A percentile compares a stretch with the other conserved stretches of the same genome.
These are phyloP conservation scores for Julus scanicus DNA, from an alignment of 2,888 invertebrate genomes.

Conservation along the genomic window DNA sequence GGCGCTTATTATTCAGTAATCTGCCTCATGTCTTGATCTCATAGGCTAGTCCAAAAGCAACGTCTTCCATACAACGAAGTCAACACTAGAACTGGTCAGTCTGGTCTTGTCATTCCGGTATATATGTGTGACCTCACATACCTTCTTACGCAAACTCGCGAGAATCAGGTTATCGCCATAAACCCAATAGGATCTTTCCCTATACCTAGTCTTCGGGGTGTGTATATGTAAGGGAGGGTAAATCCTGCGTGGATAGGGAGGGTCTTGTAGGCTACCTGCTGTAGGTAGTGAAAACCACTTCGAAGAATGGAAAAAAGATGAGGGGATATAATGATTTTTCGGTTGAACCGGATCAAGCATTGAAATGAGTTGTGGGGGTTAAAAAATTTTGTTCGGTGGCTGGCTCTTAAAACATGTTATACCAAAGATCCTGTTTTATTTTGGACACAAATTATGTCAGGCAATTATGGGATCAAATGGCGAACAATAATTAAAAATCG, in stretches of 20 bases:
- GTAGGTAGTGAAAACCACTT: slow-evolving; percentile 14
- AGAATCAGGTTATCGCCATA: slow-evolving; percentile 32
- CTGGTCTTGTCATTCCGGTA: slow-evolving; percentile 1
- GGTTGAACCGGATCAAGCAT: not conserved
- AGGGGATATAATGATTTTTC: not conserved
- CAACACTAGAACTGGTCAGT: not conserved
- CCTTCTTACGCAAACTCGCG: slow-evolving; percentile 14
- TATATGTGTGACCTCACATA: slow-evolving; percentile 14
- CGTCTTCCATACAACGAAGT: not conserved
- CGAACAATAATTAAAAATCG: too few species aligned
- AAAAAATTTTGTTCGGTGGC: not conserved
- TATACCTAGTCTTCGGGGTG: not conserved
- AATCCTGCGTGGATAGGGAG: not conserved
- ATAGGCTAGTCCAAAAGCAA: not conserved
- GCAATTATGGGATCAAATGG: too few species aligned
- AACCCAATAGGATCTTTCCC: slow-evolving; percentile 30
- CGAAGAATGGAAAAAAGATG: not conserved
- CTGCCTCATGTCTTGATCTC: not conserved
- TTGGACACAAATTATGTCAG: too few species aligned
- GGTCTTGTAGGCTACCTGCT: not conserved
- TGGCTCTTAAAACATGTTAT: not conserved
- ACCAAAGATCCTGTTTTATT: not conserved
- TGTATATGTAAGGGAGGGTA: not conserved
- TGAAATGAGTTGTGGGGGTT: slow-evolving; percentile 5
- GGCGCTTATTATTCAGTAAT: not conserved